A percentile compares a stretch with the other conserved stretches of the same genome.
These are phyloP conservation scores for Sorex fumeus DNA, from an alignment of 2,113 vertebrate species.

Conservation along the genomic window DNA sequence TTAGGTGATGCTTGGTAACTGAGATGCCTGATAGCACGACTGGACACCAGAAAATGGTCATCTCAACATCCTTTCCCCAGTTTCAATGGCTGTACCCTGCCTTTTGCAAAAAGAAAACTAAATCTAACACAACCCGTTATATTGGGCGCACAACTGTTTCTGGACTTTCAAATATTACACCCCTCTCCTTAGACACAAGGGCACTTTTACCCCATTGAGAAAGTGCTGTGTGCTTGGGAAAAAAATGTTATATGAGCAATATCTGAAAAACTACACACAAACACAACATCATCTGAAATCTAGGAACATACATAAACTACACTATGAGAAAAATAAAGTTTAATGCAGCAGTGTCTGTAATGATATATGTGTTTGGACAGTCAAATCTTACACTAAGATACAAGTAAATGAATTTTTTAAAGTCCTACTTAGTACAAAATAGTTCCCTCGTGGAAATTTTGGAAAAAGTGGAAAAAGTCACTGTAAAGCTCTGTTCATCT, in stretches of 20 bases:
- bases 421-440: background rate
- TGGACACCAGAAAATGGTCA: too few relatives aligned
- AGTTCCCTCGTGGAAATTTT: background rate
- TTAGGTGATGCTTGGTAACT: too few relatives aligned
- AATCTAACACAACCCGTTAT: too few relatives aligned
- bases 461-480: too few relatives aligned
- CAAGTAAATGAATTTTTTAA: background rate
- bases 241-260: background rate
- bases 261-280: background rate
- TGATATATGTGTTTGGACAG: background rate
- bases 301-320: background rate
- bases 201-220: background rate
- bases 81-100: too few relatives aligned
- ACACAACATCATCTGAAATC: slow-evolving; percentile 11
- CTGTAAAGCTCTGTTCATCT: slow-evolving; percentile 30
- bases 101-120: too few relatives aligned
- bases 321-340: background rate
- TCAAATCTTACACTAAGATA: background rate
- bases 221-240: background rate
- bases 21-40: too few relatives aligned
- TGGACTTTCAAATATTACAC: too few relatives aligned
- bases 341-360: background rate
- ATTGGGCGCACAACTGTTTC: too few relatives aligned
- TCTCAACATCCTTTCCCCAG: too few relatives aligned
- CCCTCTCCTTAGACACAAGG: too few relatives aligned